Base-by-base conservation (phyloP, 2,888 invertebrate genomes). In the Monochamus alternatus region DNA sequence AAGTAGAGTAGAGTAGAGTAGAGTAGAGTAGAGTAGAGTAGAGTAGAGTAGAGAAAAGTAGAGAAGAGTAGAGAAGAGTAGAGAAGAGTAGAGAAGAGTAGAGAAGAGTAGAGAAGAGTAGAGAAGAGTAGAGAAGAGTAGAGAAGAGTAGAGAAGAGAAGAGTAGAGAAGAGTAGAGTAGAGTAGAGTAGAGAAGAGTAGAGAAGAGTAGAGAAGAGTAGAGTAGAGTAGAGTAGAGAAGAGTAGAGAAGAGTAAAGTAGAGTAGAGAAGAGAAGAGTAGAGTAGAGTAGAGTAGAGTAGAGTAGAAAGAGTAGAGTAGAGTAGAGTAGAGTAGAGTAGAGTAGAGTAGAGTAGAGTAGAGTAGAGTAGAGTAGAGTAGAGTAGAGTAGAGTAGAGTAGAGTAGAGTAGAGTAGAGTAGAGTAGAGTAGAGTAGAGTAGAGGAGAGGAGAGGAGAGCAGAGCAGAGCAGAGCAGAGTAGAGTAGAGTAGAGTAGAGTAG, bases 281-380 rank as follows among this genome's bases (percentile, higher is more conserved):
- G 5, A 47, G 47, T 8, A 47, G 47, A 47, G 47, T 59, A 59
- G 59, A 59, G 22, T 59, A 22, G 59, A 22, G 22, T 59, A 59
- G 59, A 59, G 22, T 59, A 59, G 59, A 47, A 47, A 22, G 59
- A 22, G 22, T 59, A 59, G 59, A 59, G 22, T 59, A 59, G 59
- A 59, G 22, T 59, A 59, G 59, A 22, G 22, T 59, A 59, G 59
- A 59, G 22, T 59, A 59, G 59, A 22, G 22, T 59, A 59, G 59
- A 59, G 22, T 47, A 59, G 59, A 59, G 22, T 59, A 59, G 59
- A 22, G 22, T 59, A 59, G 59, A 59, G 22, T 59, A 22, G 59
- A 59, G 22, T 59, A 22, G 59, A 59, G 22, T 59, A 22, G 59
- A 59, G 22, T 59, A 22, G 59, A 59, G 22, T 59, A 22, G 59